Base-by-base conservation (phyloP, 53 echinoderm and acorn worm genomes). In the Paelopatides confundens region DNA sequence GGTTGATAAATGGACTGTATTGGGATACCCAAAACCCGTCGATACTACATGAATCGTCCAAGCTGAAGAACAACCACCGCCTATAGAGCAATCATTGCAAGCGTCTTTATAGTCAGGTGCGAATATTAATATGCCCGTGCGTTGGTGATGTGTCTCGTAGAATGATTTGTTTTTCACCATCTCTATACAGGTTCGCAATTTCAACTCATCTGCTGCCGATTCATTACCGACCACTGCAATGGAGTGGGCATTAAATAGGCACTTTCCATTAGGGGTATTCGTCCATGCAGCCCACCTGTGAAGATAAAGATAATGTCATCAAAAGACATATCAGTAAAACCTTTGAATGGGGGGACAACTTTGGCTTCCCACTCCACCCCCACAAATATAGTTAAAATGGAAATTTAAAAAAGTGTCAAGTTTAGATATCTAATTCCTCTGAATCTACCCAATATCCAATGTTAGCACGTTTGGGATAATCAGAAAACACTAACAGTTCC, bases 31-130 rank as follows among this genome's bases (percentile, higher is more conserved):
- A 90, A 38, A 3, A 90, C 81, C n/a, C 1, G 87, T 69, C 63
- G 87, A 64, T 17, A 82, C 83, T 23, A 87, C 87, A 49, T 82
- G 71, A 7, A 87, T 87, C 37, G 91, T 91, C 87, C 70, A 91
- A 6, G 82, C 91, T 10, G 91, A 91, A 10, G 87, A 87, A 34
- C 62, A 87, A n/a, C 68, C 82, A 4, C 91, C 66, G 26, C 70
- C 65, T 18, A 26, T 2, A 27, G 82, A 2, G 81, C 87, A 69
- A 40, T 81, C 68, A 31, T 2, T 23, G 24, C 58, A 81, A 5
- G 87, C 69, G 14, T 81, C 82, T 11, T 40, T 31, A 38, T 82
- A 87, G 21, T 69, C 35, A 6, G 87, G 91, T 12, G 82, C 66
- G 12, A 87, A 71, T 2, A 82, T 17, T 40, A 4, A 5, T 9